Base-by-base conservation (phyloP, 1,140 invertebrate species). In the Palaemon carinicauda region DNA sequence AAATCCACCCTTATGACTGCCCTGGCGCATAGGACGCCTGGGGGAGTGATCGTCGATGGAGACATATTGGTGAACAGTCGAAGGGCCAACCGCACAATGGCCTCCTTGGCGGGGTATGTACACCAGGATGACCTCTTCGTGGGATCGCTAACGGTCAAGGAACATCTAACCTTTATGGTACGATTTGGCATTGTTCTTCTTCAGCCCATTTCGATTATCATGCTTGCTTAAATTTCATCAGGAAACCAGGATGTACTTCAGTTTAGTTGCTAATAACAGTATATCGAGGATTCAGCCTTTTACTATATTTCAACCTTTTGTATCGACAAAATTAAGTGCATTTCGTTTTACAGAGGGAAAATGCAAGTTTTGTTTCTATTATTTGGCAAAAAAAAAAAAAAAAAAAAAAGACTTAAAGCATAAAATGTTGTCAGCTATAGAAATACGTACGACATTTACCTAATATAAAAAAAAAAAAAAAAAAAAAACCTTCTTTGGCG, bases 101-200 rank as follows among this genome's bases (percentile, higher is more conserved):
- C 91, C 15, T 90, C 91, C 54, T 90, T 94, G 21, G 93, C 92
- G 5, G 93, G 92, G 1, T 94, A 93, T 89, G 93, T 94, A 15
- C 93, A 93, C 85, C 93, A 94, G 89, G 92, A 94, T 87, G 93
- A 94, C 88, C 89, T 94, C 27, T 94, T 94, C 90, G 91, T 93
- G 24, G 91, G 91, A 17, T 93, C 92, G 2, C 90, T 94, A 21
- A 94, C 93, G 3, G 93, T 94, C 21, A 90, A 91, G 78, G 93
- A 94, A 90, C 93, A 93, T 88, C 90, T 94, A 10, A 90, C 90
- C 51, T 93, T 93, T 88, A 92, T 93, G 91, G 93, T 91, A 89
- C 27, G 78, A n/a, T 9, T 24, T 24, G 4, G 24, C 41, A 3
- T 41, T 12, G 12, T 7, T 7, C 12, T 41, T 41, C 41, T 41